A percentile compares a stretch with the other conserved stretches of the same genome.
phyloP scores from a whole-genome alignment of 2,113 vertebrate genomes.

The Leptobrachium ailaonicum region DNA sequence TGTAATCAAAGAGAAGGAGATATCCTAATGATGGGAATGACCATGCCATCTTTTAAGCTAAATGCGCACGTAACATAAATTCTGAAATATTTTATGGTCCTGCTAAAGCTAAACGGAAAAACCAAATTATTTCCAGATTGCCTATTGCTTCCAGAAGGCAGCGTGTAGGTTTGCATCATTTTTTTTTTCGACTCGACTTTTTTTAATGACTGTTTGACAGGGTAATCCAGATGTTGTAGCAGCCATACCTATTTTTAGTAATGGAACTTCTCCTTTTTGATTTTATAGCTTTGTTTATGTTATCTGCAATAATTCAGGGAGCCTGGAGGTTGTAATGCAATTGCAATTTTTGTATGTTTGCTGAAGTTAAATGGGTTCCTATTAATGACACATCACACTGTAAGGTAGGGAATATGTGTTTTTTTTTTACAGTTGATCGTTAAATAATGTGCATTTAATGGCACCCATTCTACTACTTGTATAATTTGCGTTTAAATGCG shows the following conservation, averaged over 20 bases:
- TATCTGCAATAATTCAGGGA: neutral
- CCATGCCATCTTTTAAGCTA: conserved; percentile 22
- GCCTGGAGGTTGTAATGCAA: neutral
- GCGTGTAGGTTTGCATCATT: conserved; percentile 22
- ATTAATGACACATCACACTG: too few relatives aligned
- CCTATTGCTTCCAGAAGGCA: conserved; percentile 52
- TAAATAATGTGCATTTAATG: too few relatives aligned
- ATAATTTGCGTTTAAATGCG: too few relatives aligned
- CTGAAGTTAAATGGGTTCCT: too few relatives aligned
- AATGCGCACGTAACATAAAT: conserved; percentile 41
- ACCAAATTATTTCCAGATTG: conserved; percentile 48
- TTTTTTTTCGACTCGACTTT: neutral
- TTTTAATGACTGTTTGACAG: conserved; percentile 35
- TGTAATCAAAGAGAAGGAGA: conserved; percentile 29
- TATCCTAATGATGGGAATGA: neutral
- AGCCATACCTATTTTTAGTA: conserved; percentile 25
- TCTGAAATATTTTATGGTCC: conserved; percentile 41
- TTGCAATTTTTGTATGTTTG: too few relatives aligned
- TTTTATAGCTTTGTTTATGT: conserved; percentile 1
- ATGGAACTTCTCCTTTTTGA: neutral
- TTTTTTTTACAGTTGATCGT: too few relatives aligned
- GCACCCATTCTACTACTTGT: too few relatives aligned
- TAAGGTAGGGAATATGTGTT: too few relatives aligned
- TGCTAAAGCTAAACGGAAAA: conserved; percentile 29
- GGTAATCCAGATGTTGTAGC: neutral